Evolutionary conservation across 2,888 invertebrate genomes (phyloP).

Genomic region (Nymphalis polychloros): DNA sequence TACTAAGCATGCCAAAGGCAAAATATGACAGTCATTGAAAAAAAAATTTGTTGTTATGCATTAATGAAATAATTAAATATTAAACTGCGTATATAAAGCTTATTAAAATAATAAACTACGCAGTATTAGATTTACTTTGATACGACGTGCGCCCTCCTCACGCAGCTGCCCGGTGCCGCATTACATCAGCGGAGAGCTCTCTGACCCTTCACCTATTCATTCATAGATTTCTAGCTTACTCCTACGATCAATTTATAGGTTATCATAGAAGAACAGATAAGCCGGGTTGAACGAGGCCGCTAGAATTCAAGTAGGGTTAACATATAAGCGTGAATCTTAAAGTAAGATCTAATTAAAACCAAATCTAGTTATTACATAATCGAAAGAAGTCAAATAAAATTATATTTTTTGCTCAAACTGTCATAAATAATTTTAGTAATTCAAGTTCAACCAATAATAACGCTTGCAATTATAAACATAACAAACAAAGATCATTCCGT

Average conservation of each 20-base stretch:
- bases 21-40: too few relatives aligned
- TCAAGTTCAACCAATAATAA: too few relatives aligned
- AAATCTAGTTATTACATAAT: too few relatives aligned
- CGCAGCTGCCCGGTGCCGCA: slow-evolving; percentile 42
- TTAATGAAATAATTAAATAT: neutral
- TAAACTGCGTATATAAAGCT: slow-evolving; percentile 21
- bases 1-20: too few relatives aligned
- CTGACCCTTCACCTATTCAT: slow-evolving; percentile 50
- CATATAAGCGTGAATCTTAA: neutral
- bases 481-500: too few relatives aligned
- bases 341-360: neutral
- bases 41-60: too few relatives aligned
- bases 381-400: too few relatives aligned
- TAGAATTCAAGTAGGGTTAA: slow-evolving; percentile 8
- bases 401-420: too few relatives aligned
- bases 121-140: slow-evolving; percentile 36
- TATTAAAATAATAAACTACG: slow-evolving; percentile 36
- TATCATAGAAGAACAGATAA: slow-evolving; percentile 30
- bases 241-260: slow-evolving; percentile 31
- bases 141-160: slow-evolving; percentile 34
- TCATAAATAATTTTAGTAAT: too few relatives aligned
- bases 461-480: too few relatives aligned
- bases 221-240: slow-evolving; percentile 48
- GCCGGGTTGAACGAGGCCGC: slow-evolving; percentile 4
- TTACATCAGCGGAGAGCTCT: slow-evolving; percentile 47